A percentile compares a stretch with the other conserved stretches of the same genome.
These are phyloP conservation scores for Leptopilina drosophilae DNA, from an alignment of 2,888 invertebrate genomes.

Conservation along the genomic window DNA sequence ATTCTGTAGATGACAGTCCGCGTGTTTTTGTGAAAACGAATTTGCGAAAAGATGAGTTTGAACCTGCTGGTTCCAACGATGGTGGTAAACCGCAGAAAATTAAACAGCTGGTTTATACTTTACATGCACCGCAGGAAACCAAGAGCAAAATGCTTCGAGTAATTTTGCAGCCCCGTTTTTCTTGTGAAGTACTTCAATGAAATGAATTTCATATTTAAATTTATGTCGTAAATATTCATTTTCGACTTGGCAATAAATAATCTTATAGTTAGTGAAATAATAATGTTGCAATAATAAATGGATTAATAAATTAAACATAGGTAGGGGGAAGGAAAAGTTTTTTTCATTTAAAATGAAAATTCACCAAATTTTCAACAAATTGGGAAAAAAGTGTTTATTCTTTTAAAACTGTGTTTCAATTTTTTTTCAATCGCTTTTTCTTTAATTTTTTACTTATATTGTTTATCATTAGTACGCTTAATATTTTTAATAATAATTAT, in stretches of 20 bases:
- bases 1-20: neutral
- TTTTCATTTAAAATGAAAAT: neutral
- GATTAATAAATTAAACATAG: neutral
- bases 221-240: conserved; percentile 6
- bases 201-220: conserved; percentile 22
- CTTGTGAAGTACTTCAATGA: conserved; percentile 8
- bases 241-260: neutral
- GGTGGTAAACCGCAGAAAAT: conserved; percentile 37
- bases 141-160: conserved; percentile 6
- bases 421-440: no score
- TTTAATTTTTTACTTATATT: no score
- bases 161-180: conserved; percentile 14
- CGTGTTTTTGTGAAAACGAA: conserved; percentile 22
- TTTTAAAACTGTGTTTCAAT: no score
- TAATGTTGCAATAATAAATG: neutral
- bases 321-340: neutral
- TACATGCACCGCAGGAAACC: conserved; percentile 22
- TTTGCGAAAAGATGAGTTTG: conserved; percentile 25
- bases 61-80: conserved; percentile 34
- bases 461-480: no score
- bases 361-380: neutral
- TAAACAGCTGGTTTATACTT: conserved; percentile 33
- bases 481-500: no score
- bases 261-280: neutral
- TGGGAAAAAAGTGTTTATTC: neutral